Conservation (phyloP, 2,113 vertebrate genomes). For the Mustela nigripes region DNA sequence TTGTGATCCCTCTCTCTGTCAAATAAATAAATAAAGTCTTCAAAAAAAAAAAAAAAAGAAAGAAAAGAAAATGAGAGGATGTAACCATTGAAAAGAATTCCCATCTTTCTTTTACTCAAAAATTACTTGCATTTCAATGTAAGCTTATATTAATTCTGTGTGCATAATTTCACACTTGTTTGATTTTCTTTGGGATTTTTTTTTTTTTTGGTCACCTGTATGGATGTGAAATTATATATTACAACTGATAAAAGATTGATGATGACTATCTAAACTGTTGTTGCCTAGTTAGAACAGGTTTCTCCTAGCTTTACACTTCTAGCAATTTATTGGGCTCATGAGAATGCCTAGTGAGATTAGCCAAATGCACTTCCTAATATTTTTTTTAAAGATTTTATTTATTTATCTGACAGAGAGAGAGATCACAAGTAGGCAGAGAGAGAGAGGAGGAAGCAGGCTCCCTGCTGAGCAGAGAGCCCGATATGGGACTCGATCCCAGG, state of each 20-base stretch:
- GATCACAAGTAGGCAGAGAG: too few relatives aligned
- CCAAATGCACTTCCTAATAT: background rate
- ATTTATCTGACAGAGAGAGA: too few relatives aligned
- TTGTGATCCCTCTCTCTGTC: too few relatives aligned
- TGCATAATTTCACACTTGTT: constrained; percentile 23
- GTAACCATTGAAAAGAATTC: background rate
- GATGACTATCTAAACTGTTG: background rate
- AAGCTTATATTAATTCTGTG: background rate
- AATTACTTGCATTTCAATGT: background rate
- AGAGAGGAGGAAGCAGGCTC: too few relatives aligned
- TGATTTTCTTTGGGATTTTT: background rate
- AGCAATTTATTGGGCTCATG: background rate
- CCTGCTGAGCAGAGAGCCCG: too few relatives aligned
- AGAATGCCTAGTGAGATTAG: background rate
- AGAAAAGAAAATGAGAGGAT: background rate
- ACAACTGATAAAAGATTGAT: constrained; percentile 11
- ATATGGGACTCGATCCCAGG: too few relatives aligned
- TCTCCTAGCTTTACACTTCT: background rate
- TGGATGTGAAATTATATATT: constrained; percentile 21
- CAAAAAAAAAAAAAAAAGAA: too few relatives aligned
- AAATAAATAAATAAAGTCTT: too few relatives aligned
- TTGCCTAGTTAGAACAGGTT: background rate
- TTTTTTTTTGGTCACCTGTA: background rate
- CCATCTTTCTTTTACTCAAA: background rate
- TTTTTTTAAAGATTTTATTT: too few relatives aligned